Base-by-base conservation (phyloP, 30 jellyfish, hydroid and myxozoan genomes). In the Catostylus mosaicus region DNA sequence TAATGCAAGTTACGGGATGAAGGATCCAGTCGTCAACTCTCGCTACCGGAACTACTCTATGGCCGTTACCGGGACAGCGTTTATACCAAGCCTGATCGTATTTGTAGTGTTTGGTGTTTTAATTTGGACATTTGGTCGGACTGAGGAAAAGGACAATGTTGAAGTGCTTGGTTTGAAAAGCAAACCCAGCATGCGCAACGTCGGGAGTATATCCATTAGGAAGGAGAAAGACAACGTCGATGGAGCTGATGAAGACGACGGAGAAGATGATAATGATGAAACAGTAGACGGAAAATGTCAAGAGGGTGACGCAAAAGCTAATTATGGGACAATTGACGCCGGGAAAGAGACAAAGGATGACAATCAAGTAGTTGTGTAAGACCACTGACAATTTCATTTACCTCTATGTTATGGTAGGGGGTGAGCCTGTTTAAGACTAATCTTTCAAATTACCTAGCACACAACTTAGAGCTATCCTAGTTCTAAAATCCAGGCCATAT, bases 81-180 rank as follows among this genome's bases (percentile, higher is more conserved):
- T 91, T 66, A 61, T 91, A 9, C 98, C 98, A 7, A 19, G 92
- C 57, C 46, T 91, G 22, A 1, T 75, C 23, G 68, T 86, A 18
- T 91, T 91, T 57, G 50, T 91, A 36, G 65, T 75, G 43, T 91
- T 91, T 66, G 98, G 98, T 20, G 69, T 74, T 50, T 62, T 91
- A 12, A 86, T 91, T 1, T 91, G 90, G 90, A 29, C 87, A 11
- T 91, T 91, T 64, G 98, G 98, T 7, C 94, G 96, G 30, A 92
- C 72, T 19, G 90, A 46, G 6, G 52, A 40, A 6, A 74, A 19
- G 22, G 87, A 38, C 33, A 66, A 45, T 19, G 66, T 83, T 16
- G 83, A 70, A 54, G 68, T 77, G 24, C 45, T 83, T 24, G 65
- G 75, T 9, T 40, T 83, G 52, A 51, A 71, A 34, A 64, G 81